Conservation (phyloP, 2,797 vertebrate species). For the Rhyacichthys aspro region DNA sequence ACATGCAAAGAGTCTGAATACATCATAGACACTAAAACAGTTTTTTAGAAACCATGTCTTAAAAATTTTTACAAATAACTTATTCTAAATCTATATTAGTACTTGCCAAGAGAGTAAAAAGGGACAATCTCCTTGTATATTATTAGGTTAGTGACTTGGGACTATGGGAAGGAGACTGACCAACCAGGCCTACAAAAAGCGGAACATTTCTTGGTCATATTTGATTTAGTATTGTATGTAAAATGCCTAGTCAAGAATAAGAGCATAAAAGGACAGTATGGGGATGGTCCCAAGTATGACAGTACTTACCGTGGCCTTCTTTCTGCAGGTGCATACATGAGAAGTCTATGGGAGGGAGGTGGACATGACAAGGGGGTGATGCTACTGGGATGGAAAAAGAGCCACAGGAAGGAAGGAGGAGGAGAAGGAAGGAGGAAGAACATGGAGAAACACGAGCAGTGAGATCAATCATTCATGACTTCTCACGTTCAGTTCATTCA, state of each 20-base stretch:
- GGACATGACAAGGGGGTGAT: constrained; percentile 91
- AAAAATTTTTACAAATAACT: background rate
- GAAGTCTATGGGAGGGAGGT: constrained; percentile 98
- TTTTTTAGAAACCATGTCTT: background rate
- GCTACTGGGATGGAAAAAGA: constrained; percentile 67
- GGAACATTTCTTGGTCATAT: too few species aligned
- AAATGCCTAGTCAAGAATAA: background rate
- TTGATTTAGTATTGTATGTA: too few species aligned
- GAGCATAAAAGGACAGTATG: constrained; percentile 6
- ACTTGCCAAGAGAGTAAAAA: background rate
- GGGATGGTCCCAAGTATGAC: constrained; percentile 70
- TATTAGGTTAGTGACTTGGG: background rate
- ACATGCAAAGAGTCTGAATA: background rate
- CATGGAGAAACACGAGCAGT: constrained; percentile 82
- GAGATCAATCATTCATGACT: constrained; percentile 77
- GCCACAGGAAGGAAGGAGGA: constrained; percentile 31
- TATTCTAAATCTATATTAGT: background rate
- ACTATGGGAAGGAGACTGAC: too few species aligned
- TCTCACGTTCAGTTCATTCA: constrained; percentile 40
- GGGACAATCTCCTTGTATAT: background rate
- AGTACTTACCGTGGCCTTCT: constrained; percentile 94
- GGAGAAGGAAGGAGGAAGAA: constrained; percentile 42
- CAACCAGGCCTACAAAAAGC: too few species aligned
- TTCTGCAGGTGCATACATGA: constrained; percentile 98
- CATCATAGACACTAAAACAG: background rate